Evolutionary conservation across 2,113 vertebrate genomes (phyloP).

Genomic region (Lepisosteus osseus): DNA sequence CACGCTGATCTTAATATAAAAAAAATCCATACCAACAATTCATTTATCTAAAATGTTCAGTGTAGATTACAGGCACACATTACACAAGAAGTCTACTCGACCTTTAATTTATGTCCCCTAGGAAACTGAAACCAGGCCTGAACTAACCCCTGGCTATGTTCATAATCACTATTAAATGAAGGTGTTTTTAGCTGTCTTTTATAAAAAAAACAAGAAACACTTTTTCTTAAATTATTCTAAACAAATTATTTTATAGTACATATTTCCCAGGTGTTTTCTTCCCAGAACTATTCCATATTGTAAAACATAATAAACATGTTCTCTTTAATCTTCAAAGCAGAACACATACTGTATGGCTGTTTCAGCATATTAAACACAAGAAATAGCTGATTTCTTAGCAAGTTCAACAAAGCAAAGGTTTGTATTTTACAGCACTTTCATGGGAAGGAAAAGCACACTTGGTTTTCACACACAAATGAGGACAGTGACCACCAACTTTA

Average conservation of each 20-base stretch:
- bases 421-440: no score
- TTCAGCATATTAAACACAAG: slow-evolving; percentile 25
- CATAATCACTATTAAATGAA: slow-evolving; percentile 27
- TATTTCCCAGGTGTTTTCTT: slow-evolving; percentile 37
- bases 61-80: slow-evolving; percentile 69
- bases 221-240: slow-evolving; percentile 8
- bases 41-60: slow-evolving; percentile 70
- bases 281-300: slow-evolving; percentile 12
- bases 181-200: slow-evolving; percentile 32
- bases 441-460: no score
- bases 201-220: slow-evolving; percentile 18
- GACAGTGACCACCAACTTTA: no score
- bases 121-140: slow-evolving; percentile 49
- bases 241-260: slow-evolving; percentile 26
- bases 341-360: slow-evolving; percentile 22
- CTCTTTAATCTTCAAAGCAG: slow-evolving; percentile 39
- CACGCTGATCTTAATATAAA: slow-evolving; percentile 32
- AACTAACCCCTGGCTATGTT: slow-evolving; percentile 40
- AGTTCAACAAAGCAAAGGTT: no score
- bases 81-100: slow-evolving; percentile 66
- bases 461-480: no score
- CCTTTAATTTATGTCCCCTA: slow-evolving; percentile 52
- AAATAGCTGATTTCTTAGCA: no score
- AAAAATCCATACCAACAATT: slow-evolving; percentile 40
- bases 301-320: slow-evolving; percentile 26